A percentile compares a stretch with the other conserved stretches of the same genome.
Conservation (phyloP, 2,797 vertebrate genomes). For the Parotocinclus haroldoi region DNA sequence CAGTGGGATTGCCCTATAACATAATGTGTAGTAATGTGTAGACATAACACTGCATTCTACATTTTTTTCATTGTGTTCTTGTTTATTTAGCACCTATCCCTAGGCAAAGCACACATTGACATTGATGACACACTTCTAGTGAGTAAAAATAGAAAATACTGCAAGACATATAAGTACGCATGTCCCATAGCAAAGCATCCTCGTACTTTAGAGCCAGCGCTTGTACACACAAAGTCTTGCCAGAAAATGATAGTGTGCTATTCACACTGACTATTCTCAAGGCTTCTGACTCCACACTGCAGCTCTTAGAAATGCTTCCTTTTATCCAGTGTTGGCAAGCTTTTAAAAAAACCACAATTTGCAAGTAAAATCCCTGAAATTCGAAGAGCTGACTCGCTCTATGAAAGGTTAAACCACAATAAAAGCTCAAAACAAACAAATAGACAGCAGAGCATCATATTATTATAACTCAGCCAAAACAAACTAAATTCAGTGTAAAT, state of each 20-base stretch:
- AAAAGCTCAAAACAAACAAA: slow-evolving; percentile 13
- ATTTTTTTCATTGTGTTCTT: too few species aligned
- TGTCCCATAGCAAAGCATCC: too few species aligned
- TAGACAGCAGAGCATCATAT: background rate
- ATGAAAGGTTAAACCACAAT: slow-evolving; percentile 18
- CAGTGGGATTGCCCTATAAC: too few species aligned
- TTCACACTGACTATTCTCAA: slow-evolving; percentile 22
- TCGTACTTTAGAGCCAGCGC: too few species aligned
- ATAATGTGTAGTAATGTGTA: too few species aligned
- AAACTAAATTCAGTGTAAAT: too few species aligned
- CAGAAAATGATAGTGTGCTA: background rate
- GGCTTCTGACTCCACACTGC: slow-evolving; percentile 19
- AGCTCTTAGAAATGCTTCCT: slow-evolving; percentile 8
- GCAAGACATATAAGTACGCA: background rate
- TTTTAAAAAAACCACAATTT: slow-evolving; percentile 19
- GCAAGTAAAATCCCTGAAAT: slow-evolving; percentile 35
- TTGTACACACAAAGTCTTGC: too few species aligned
- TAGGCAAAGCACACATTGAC: background rate
- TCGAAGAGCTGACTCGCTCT: slow-evolving; percentile 14
- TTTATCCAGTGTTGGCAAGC: slow-evolving; percentile 20
- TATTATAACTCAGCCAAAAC: slow-evolving; percentile 2
- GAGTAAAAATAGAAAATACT: too few species aligned
- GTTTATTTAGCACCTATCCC: too few species aligned
- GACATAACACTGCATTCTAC: too few species aligned
- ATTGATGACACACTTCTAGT: background rate